Conservation (phyloP, 2,797 vertebrate species). For the Protosalanx chinensis region DNA sequence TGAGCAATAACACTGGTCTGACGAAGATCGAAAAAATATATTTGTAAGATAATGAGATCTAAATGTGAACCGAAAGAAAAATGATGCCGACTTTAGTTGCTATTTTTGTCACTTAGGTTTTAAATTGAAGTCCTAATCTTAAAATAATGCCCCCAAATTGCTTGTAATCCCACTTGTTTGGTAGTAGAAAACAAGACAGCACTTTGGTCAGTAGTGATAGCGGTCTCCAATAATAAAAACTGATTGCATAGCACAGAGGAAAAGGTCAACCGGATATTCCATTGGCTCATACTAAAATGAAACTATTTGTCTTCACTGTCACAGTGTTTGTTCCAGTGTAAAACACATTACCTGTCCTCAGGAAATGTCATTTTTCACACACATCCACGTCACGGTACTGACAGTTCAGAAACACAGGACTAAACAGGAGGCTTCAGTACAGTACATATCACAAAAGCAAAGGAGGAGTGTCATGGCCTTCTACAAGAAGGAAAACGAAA, state of each 20-base stretch:
- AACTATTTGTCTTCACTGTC: conserved; percentile 15
- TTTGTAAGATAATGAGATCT: too few relatives aligned
- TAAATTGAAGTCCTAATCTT: too few relatives aligned
- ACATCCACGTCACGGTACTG: conserved; percentile 29
- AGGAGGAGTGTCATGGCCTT: neutral
- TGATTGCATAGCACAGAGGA: neutral
- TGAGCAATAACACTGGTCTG: too few relatives aligned
- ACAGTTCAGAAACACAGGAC: neutral
- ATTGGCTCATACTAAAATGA: neutral
- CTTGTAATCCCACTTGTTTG: neutral
- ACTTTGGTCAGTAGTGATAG: neutral
- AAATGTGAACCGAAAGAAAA: too few relatives aligned
- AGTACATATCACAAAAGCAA: conserved; percentile 9
- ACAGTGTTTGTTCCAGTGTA: conserved; percentile 17
- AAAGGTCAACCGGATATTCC: conserved; percentile 11
- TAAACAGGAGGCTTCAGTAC: conserved; percentile 17
- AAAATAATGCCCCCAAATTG: neutral
- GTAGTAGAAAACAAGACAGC: neutral
- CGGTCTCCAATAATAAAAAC: neutral
- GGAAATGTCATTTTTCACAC: conserved; percentile 15
- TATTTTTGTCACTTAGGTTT: too few relatives aligned
- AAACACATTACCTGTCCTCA: neutral
- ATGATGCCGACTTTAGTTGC: too few relatives aligned
- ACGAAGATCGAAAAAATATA: too few relatives aligned
- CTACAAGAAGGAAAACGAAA: neutral